Conservation (phyloP, 2,797 vertebrate species). For the Fratercula arctica region DNA sequence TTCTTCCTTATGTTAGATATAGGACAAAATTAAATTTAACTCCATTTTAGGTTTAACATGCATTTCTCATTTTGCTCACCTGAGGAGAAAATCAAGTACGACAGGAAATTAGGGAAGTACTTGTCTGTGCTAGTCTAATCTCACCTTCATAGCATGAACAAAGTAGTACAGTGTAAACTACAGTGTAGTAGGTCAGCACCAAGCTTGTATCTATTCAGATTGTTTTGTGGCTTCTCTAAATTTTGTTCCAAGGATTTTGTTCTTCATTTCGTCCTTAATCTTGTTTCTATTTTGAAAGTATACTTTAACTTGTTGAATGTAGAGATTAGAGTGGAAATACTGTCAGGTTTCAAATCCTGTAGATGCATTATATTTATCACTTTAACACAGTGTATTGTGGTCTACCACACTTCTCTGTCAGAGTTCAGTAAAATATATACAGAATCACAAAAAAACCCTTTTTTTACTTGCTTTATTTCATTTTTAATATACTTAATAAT, state of each 20-base stretch:
- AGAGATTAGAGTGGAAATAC: conserved; percentile 23
- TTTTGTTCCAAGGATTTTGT: conserved; percentile 13
- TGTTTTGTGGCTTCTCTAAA: background rate
- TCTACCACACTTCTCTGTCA: background rate
- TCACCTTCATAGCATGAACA: background rate
- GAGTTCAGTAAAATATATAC: background rate
- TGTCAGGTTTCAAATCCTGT: background rate
- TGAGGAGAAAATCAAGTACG: background rate
- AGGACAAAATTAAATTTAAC: background rate
- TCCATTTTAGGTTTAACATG: background rate
- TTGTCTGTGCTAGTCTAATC: background rate
- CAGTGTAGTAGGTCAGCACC: background rate
- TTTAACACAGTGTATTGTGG: background rate
- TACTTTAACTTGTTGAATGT: conserved; percentile 12
- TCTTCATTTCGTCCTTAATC: background rate
- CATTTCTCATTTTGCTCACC: background rate
- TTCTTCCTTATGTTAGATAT: background rate
- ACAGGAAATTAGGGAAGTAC: background rate
- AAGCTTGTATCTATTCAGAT: background rate
- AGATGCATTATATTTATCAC: background rate
- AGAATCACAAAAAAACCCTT: background rate
- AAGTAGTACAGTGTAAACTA: background rate
- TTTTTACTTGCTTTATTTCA: background rate
- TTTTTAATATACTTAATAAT: background rate
- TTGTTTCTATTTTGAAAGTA: background rate